These are phyloP conservation scores for Mus minutoides DNA, from an alignment of 2,797 vertebrate species.

Conservation along the genomic window DNA sequence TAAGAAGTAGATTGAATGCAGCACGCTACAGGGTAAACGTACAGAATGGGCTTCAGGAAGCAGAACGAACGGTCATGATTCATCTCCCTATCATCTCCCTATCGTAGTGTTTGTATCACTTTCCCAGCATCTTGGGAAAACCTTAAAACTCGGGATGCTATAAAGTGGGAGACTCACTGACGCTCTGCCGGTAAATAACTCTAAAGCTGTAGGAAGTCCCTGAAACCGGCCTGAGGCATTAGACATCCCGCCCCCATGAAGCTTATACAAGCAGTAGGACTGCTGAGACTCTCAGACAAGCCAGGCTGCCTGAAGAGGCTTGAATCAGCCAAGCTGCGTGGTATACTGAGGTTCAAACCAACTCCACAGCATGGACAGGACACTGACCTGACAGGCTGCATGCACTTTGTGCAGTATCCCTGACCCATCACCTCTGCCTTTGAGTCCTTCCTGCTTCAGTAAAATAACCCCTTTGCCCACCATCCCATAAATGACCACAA, in stretches of 20 bases:
- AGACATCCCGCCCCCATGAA: background rate
- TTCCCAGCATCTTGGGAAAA: background rate
- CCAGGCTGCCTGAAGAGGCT: background rate
- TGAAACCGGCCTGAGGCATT: background rate
- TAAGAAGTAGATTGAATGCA: slow-evolving; percentile 10
- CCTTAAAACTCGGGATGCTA: background rate
- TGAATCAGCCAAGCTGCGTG: background rate
- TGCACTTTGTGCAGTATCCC: background rate
- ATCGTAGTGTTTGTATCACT: background rate
- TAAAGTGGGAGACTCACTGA: background rate
- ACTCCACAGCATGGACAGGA: too few species aligned
- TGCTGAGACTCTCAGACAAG: background rate
- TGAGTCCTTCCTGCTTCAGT: background rate
- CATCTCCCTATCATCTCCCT: background rate
- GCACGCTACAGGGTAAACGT: background rate
- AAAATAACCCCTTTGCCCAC: background rate
- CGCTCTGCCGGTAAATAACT: background rate
- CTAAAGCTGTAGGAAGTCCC: background rate
- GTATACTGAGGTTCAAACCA: background rate
- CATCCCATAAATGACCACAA: background rate
- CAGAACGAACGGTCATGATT: background rate
- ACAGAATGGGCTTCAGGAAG: background rate
- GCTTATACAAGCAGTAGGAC: background rate
- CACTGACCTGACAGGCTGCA: background rate
- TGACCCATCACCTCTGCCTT: background rate